These are phyloP conservation scores for Tursiops truncatus DNA, from an alignment of 2,113 vertebrate species.

Conservation along the genomic window DNA sequence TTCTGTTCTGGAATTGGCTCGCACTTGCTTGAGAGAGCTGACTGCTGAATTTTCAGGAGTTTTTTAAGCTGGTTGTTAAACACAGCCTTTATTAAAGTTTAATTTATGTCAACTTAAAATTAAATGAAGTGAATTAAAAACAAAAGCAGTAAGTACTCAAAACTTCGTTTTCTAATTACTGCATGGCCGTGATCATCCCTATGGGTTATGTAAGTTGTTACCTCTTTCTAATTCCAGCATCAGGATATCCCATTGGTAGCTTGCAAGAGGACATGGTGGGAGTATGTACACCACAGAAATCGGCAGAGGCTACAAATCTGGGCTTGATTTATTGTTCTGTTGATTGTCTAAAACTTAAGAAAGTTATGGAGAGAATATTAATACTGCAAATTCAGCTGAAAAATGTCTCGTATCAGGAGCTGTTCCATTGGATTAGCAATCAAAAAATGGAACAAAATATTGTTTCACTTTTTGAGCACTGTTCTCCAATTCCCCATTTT, in stretches of 20 bases:
- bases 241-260: rapidly evolving
- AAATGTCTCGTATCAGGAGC: not conserved
- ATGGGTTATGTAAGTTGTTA: rapidly evolving
- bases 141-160: not conserved
- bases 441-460: not conserved
- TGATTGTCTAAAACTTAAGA: not conserved
- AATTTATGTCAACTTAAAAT: not conserved
- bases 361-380: not conserved
- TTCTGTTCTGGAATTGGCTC: not conserved
- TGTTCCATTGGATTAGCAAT: not conserved
- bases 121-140: not conserved
- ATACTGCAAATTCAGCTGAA: not conserved
- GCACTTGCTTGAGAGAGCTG: not conserved
- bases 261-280: not conserved
- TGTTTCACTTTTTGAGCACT: not conserved
- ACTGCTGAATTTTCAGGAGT: not conserved
- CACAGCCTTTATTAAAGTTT: not conserved
- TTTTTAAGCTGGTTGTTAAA: not conserved
- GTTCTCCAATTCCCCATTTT: not conserved
- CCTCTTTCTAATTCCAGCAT: not conserved
- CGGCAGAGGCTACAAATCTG: not conserved
- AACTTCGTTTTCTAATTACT: not conserved
- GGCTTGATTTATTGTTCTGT: not conserved
- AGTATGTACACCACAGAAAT: not conserved
- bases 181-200: not conserved